phyloP scores from a whole-genome alignment of 1,140 invertebrate genomes.

The Anastatus disparis region DNA sequence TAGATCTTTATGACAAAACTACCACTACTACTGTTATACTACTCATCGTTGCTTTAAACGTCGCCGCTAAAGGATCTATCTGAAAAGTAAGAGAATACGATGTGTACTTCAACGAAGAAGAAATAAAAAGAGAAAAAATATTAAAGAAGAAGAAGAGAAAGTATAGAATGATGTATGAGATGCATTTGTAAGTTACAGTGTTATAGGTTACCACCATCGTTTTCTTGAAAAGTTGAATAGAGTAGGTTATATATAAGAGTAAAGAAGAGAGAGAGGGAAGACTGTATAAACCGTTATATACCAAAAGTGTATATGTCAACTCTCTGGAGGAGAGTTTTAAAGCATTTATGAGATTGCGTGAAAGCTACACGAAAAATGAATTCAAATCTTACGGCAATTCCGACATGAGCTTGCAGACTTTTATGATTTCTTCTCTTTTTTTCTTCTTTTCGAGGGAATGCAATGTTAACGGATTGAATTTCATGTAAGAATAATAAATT shows the following conservation, averaged over 20 bases:
- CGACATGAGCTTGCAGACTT: too few species aligned
- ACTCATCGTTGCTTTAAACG: too few species aligned
- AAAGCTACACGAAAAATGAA: background rate
- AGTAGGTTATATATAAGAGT: background rate
- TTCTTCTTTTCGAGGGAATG: too few species aligned
- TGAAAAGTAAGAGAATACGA: background rate
- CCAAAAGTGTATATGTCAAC: background rate
- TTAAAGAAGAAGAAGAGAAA: too few species aligned
- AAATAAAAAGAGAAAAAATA: background rate
- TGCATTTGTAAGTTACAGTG: slow-evolving; percentile 40
- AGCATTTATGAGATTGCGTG: background rate
- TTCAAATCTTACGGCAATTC: background rate
- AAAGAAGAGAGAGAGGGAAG: background rate
- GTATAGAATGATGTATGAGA: slow-evolving; percentile 39
- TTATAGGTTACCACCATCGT: background rate
- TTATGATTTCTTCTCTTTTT: too few species aligned
- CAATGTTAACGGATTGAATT: too few species aligned
- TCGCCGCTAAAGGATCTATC: too few species aligned
- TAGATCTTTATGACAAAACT: too few species aligned
- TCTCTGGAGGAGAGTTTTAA: background rate
- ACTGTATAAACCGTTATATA: background rate
- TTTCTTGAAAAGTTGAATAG: too few species aligned
- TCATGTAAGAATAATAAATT: too few species aligned
- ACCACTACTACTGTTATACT: too few species aligned
- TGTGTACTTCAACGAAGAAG: background rate